A percentile compares a stretch with the other conserved stretches of the same genome.
phyloP scores from a whole-genome alignment of 1,140 invertebrate species.

The Popillia japonica region DNA sequence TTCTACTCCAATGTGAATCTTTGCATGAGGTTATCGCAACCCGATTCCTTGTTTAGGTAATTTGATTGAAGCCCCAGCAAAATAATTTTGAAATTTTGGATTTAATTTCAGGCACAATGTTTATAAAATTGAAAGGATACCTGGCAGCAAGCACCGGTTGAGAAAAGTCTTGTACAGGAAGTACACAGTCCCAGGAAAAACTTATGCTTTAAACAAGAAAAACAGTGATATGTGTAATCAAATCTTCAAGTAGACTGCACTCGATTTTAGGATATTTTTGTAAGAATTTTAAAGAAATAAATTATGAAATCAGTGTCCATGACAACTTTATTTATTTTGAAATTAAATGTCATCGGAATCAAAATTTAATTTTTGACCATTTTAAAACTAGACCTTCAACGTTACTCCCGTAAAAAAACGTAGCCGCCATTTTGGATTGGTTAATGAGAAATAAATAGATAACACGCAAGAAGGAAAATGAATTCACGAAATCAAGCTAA shows the following conservation, averaged over 20 bases:
- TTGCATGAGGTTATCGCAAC: constrained; percentile 82
- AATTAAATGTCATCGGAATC: constrained; percentile 4
- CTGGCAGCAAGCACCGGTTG: constrained; percentile 71
- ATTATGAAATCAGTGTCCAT: background rate
- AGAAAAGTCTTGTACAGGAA: constrained; percentile 67
- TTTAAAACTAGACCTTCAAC: background rate
- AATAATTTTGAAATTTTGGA: background rate
- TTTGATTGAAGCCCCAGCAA: constrained; percentile 32
- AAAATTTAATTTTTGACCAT: background rate
- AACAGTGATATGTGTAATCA: constrained; percentile 80
- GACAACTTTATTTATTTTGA: background rate
- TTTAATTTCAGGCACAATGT: constrained; percentile 68
- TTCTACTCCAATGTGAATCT: constrained; percentile 80
- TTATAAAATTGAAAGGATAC: constrained; percentile 74
- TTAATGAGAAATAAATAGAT: background rate
- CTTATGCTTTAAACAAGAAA: constrained; percentile 79
- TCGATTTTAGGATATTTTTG: background rate
- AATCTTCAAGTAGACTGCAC: constrained; percentile 19
- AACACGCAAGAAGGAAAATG: background rate
- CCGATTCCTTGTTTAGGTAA: constrained; percentile 71
- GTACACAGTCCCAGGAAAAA: constrained; percentile 69
- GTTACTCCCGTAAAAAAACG: background rate
- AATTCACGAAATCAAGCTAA: background rate
- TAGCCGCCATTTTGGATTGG: background rate
- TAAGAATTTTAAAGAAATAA: constrained; percentile 6